Base-by-base conservation (phyloP, 2,797 vertebrate species). In the Enteromius anoplus region DNA sequence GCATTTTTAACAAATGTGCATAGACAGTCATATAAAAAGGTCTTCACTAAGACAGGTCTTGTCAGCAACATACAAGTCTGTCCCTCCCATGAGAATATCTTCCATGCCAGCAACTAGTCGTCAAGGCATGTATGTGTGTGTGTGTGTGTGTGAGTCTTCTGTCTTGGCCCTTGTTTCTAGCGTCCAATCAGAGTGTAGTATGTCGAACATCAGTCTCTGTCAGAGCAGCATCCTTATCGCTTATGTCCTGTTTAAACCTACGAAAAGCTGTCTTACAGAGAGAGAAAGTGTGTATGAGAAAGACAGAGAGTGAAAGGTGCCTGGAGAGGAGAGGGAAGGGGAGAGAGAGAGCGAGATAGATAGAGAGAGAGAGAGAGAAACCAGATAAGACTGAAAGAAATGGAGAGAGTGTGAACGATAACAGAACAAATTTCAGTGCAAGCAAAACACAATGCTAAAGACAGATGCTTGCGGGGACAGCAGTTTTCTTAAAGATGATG, bases 121-220 rank as follows among this genome's bases (percentile, higher is more conserved):
- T 71, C 53, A 64, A 47, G 47, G 4, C 5, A 4, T 19, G 62
- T 34, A 40, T 47, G 49, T 14, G 34, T 45, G 7, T 29, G 12
- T 47, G 32, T 73, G 73, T 62, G 53, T 60, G 75, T 32, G 49
- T 11, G 37, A 32, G 42, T 53, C 80, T 80, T 70, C 80, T 73
- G 47, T 80, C 71, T 26, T 49, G 14, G 53, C 42, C 71, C 4
- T 1, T 53, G 47, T 45, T 75, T 78, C 86, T 58, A 78, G 78
- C 72, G 79, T 85, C 83, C 83, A 89, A 87, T 86, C 81, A 84
- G 81, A 77, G 78, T 21, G 40, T 62, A 76, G 84, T 73, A 60
- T 88, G 84, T 86, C 79, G 75, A 75, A 58, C 87, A 88, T 89
- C 86, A 51, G 72, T 89, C 88, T 88, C 64, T 86, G 88, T 86